Evolutionary conservation across 2,113 vertebrate species (phyloP).

Genomic region (Eonycteris spelaea): DNA sequence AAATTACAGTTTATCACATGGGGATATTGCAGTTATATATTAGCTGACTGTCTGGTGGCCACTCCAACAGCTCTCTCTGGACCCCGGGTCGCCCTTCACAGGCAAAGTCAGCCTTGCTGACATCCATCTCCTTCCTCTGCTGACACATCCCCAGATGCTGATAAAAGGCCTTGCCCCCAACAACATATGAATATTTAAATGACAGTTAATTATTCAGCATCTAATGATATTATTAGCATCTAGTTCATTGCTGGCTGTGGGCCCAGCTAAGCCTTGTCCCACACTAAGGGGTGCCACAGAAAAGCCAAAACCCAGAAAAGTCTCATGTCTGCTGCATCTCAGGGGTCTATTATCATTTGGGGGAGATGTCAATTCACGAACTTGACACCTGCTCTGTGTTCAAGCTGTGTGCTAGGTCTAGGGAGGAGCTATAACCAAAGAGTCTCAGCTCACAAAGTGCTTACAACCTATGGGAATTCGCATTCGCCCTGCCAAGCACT

Average conservation of each 20-base stretch:
- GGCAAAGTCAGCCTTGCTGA: constrained; percentile 76
- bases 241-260: constrained; percentile 69
- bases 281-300: constrained; percentile 8
- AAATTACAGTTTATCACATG: constrained; percentile 73
- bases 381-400: not conserved
- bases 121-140: constrained; percentile 73
- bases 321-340: not conserved
- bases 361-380: not conserved
- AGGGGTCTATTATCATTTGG: not conserved
- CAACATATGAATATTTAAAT: constrained; percentile 93
- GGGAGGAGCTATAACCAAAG: not conserved
- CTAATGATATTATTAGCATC: constrained; percentile 78
- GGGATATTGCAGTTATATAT: constrained; percentile 79
- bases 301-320: constrained; percentile 9
- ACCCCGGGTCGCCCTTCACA: constrained; percentile 74
- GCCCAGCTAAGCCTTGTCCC: constrained; percentile 58
- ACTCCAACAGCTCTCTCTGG: constrained; percentile 64
- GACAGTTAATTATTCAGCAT: constrained; percentile 87
- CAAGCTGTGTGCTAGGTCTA: not conserved
- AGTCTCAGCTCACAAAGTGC: not conserved
- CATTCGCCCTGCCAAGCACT: not conserved
- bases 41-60: constrained; percentile 76
- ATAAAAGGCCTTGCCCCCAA: constrained; percentile 87
- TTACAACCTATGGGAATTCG: not conserved
- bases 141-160: constrained; percentile 78